Evolutionary conservation across 2,888 invertebrate genomes (phyloP).

Genomic region (Caenorhabditis afra): DNA sequence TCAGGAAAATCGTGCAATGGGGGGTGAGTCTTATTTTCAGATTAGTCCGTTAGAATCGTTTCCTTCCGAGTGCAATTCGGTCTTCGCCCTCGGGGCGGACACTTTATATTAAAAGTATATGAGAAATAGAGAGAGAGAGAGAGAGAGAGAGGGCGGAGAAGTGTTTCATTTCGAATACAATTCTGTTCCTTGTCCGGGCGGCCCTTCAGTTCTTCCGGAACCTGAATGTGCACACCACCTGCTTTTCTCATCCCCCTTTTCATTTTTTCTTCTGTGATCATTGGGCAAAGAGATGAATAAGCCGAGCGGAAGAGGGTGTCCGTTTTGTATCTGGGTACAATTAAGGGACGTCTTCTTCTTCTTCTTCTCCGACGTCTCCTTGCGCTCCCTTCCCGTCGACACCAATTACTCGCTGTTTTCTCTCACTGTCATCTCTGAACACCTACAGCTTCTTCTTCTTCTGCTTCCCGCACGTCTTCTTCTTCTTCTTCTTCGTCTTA

Average conservation of each 20-base stretch:
- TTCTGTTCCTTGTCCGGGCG: too few species aligned
- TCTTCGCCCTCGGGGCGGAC: slow-evolving; percentile 11
- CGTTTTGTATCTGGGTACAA: slow-evolving; percentile 46
- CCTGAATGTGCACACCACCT: background rate
- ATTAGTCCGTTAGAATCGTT: background rate
- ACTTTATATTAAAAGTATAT: slow-evolving; percentile 13
- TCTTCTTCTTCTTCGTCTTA: background rate
- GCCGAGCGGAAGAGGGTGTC: slow-evolving; percentile 5
- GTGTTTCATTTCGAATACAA: background rate
- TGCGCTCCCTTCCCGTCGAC: slow-evolving; percentile 22
- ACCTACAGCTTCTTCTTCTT: slow-evolving; percentile 17
- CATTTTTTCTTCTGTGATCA: slow-evolving; percentile 15
- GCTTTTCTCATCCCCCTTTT: background rate
- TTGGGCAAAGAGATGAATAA: slow-evolving; percentile 36
- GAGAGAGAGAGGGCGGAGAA: too few species aligned
- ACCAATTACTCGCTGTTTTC: slow-evolving; percentile 34
- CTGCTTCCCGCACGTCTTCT: slow-evolving; percentile 3
- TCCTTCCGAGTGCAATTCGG: slow-evolving; percentile 38
- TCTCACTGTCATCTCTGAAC: slow-evolving; percentile 38
- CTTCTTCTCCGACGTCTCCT: slow-evolving; percentile 26
- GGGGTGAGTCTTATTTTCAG: slow-evolving; percentile 58
- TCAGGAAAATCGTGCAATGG: slow-evolving; percentile 57
- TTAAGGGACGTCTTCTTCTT: slow-evolving; percentile 38
- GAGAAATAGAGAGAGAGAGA: too few species aligned
- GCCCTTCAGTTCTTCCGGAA: too few species aligned